Base-by-base conservation (phyloP, 2,797 vertebrate genomes). In the Enteromius thamalakanensis region DNA sequence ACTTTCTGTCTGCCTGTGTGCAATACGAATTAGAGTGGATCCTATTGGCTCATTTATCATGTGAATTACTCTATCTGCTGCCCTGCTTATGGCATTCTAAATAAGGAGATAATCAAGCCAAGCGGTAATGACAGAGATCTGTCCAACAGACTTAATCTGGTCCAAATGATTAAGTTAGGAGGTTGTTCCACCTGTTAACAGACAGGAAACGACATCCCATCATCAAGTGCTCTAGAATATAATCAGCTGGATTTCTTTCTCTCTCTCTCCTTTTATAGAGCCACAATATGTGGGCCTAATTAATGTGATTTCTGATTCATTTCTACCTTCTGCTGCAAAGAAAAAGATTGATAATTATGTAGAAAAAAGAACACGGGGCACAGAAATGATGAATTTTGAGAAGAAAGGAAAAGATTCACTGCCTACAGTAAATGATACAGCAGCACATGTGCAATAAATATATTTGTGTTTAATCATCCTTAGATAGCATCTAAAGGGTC, bases 291-390 rank as follows among this genome's bases (percentile, higher is more conserved):
- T 60, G 67, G 53, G 49, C 40, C 60, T 86, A 85, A 83, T 79
- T 88, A 65, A 79, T 69, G 80, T 45, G 32, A 80, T 69, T 83
- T 76, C 72, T 76, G 65, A 83, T 83, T 76, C 34, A 86, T 76
- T 77, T 80, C 23, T 12, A 8, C 42, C 71, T 15, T 47, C 71
- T 74, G 34, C 80, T 75, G 19, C 58, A 37, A 64, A 82, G 75
- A 29, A 70, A 81, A 79, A 80, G 77, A 84, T 53, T 26, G 64
- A 84, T 68, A 86, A 87, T 86, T 80, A 84, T 40, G 51, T 64
- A 23, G 14, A 72, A 32, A 53, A 80, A 82, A 77, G 55, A 82
- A 80, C 32, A 80, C 51, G 17, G 34, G 37, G 40, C 64, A 84
- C 42, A 15, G 70, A 60, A 69, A 78, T 83, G 0, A 53, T 81